Percentiles rank a stretch among this genome's conserved stretches.
Conservation (phyloP, 2,888 invertebrate species). For the Tenthredo notha region DNA sequence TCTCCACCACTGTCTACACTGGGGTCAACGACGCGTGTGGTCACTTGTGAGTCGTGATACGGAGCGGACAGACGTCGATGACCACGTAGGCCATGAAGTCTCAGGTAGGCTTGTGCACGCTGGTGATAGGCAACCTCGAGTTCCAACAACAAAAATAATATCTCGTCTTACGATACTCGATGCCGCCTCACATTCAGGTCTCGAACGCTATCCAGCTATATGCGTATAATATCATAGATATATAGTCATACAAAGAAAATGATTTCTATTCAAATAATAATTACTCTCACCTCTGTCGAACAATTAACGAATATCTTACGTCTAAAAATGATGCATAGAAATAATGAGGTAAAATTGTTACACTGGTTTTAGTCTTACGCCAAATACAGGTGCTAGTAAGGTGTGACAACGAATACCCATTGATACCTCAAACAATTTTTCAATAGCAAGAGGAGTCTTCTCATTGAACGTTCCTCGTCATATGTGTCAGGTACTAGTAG, state of each 20-base stretch:
- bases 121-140: conserved; percentile 4
- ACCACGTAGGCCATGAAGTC: conserved; percentile 39
- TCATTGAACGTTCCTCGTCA: not conserved
- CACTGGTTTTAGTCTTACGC: not conserved
- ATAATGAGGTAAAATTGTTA: not conserved
- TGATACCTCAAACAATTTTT: not conserved
- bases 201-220: conserved; percentile 6
- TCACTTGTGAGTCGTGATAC: conserved; percentile 24
- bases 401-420: not conserved
- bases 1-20: not conserved
- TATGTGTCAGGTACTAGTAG: not conserved
- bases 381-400: not conserved
- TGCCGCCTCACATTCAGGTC: conserved; percentile 4
- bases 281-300: not conserved
- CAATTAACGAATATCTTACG: not conserved
- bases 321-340: not conserved
- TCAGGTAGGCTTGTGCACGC: conserved; percentile 43
- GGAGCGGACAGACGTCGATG: conserved; percentile 17
- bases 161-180: conserved; percentile 49
- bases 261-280: not conserved
- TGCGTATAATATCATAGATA: not conserved
- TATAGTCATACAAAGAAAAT: not conserved
- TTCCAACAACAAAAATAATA: conserved; percentile 39
- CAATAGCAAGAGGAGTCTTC: not conserved
- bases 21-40: conserved; percentile 40